Conservation (phyloP, 1,140 invertebrate species). For the Apolygus lucorum region DNA sequence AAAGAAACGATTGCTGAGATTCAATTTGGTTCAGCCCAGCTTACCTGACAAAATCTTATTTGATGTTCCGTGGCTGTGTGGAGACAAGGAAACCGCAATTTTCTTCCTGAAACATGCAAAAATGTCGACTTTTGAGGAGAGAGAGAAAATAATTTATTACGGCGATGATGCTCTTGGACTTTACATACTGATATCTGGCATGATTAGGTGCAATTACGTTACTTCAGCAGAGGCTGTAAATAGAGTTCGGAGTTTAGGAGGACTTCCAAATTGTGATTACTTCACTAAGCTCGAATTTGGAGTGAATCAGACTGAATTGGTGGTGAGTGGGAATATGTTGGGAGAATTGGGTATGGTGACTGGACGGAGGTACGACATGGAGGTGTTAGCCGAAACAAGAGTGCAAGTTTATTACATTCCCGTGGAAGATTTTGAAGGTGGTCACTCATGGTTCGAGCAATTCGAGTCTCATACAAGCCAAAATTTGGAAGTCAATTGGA, state of each 20-base stretch:
- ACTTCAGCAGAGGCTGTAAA: not conserved
- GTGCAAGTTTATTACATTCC: constrained; percentile 34
- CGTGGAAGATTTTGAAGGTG: constrained; percentile 22
- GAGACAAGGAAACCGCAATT: not conserved
- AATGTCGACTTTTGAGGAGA: not conserved
- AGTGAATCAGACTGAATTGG: constrained; percentile 36
- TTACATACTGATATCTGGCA: constrained; percentile 6
- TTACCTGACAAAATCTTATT: constrained; percentile 9
- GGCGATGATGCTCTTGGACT: constrained; percentile 5
- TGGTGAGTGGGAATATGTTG: constrained; percentile 41
- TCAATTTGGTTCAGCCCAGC: not conserved
- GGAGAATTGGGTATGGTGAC: constrained; percentile 42
- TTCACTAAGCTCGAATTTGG: not conserved
- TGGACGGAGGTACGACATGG: constrained; percentile 36
- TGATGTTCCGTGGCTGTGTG: constrained; percentile 14
- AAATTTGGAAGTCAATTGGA: constrained; percentile 32
- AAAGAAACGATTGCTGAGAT: not conserved
- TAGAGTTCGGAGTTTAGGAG: not conserved
- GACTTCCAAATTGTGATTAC: constrained; percentile 17
- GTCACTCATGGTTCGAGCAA: constrained; percentile 22
- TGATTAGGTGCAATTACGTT: constrained; percentile 1
- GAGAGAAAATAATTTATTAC: constrained; percentile 8
- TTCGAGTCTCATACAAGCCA: constrained; percentile 25
- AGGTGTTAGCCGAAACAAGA: constrained; percentile 41
- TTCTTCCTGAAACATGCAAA: constrained; percentile 11